Conservation (phyloP, 2,888 invertebrate species). For the Willowsia nigromaculata region DNA sequence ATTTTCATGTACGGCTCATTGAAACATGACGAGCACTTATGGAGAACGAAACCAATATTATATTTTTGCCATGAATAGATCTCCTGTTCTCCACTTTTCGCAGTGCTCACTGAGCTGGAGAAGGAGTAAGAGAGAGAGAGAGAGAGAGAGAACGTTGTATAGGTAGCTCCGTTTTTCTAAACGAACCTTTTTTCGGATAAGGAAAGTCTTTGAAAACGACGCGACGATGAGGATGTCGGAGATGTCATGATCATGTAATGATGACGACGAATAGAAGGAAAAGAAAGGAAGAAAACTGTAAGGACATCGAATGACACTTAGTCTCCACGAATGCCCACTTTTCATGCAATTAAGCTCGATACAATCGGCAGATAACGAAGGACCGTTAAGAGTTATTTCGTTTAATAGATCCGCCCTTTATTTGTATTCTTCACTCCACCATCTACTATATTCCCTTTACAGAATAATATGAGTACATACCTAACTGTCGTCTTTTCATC, state of each 20-base stretch:
- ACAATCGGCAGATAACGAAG: slow-evolving; percentile 68
- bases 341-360: slow-evolving; percentile 66
- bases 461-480: neutral
- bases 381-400: slow-evolving; percentile 62
- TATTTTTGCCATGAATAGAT: slow-evolving; percentile 47
- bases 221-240: neutral
- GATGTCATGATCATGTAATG: neutral
- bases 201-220: neutral
- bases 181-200: neutral
- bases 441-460: neutral
- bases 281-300: slow-evolving; percentile 37
- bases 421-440: neutral
- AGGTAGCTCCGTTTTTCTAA: neutral
- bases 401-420: slow-evolving; percentile 58
- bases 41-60: slow-evolving; percentile 39
- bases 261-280: slow-evolving; percentile 8
- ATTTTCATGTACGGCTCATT: slow-evolving; percentile 39
- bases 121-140: neutral
- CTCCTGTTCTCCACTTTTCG: slow-evolving; percentile 35
- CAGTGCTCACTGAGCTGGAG: neutral
- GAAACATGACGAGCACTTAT: slow-evolving; percentile 44
- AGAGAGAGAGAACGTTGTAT: neutral
- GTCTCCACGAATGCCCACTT: slow-evolving; percentile 63
- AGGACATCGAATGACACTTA: slow-evolving; percentile 65
- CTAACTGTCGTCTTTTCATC: neutral